phyloP scores from a whole-genome alignment of 2,797 vertebrate genomes.

The Graptemys geographica region DNA sequence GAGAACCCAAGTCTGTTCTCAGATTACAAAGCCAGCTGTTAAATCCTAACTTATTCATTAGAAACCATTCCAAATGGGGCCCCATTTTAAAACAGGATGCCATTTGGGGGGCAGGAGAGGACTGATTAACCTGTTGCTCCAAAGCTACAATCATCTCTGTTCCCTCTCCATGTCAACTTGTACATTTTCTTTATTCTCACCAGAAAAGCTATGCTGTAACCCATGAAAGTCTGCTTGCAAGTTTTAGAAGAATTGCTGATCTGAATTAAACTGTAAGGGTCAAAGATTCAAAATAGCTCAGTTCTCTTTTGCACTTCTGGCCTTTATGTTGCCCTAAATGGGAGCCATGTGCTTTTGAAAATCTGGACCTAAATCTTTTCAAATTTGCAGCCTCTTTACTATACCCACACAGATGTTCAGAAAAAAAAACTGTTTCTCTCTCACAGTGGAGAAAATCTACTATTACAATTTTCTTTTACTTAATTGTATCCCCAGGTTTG shows the following conservation, averaged over 20 bases:
- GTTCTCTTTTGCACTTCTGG: neutral
- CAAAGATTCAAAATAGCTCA: neutral
- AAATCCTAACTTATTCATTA: constrained; percentile 36
- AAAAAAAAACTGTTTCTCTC: neutral
- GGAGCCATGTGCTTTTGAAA: neutral
- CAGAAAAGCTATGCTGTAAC: neutral
- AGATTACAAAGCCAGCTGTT: constrained; percentile 52
- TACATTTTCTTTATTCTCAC: neutral
- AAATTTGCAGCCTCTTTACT: neutral
- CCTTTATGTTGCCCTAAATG: neutral
- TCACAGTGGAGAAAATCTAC: neutral
- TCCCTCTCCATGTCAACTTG: neutral
- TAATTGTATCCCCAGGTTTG: constrained; percentile 52
- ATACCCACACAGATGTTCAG: neutral
- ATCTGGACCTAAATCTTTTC: neutral
- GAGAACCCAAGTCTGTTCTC: constrained; percentile 25
- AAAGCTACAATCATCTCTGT: neutral
- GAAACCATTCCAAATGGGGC: neutral
- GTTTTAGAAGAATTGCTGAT: neutral
- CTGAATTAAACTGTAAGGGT: neutral
- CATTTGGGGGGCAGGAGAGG: neutral
- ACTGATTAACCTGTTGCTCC: neutral
- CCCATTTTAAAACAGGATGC: neutral
- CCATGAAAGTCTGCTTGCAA: constrained; percentile 19
- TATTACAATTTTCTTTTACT: constrained; percentile 56